Conservation (phyloP, 2,888 invertebrate species). For the Xylocampa areola region DNA sequence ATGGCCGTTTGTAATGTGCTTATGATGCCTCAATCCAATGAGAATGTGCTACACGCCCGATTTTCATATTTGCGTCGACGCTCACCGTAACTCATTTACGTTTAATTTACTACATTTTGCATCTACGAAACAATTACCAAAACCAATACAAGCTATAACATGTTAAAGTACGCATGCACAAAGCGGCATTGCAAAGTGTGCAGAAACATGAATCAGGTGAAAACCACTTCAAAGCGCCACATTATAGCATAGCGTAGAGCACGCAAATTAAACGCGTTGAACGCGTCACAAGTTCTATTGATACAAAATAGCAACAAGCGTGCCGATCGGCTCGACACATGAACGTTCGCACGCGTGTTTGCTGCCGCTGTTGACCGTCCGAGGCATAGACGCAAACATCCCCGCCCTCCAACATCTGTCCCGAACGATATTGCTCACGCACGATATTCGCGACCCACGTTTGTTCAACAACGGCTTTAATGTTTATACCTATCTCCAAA, state of each 20-base stretch:
- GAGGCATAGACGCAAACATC: constrained; percentile 72
- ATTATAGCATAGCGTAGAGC: constrained; percentile 36
- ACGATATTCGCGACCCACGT: constrained; percentile 73
- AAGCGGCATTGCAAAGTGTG: constrained; percentile 28
- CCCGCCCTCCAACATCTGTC: constrained; percentile 72
- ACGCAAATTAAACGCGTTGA: constrained; percentile 47
- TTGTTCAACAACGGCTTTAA: constrained; percentile 72
- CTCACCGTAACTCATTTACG: constrained; percentile 4
- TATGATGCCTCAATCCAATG: too few species aligned
- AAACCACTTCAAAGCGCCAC: constrained; percentile 58
- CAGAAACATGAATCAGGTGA: constrained; percentile 45
- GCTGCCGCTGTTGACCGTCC: constrained; percentile 77
- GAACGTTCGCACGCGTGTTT: constrained; percentile 80
- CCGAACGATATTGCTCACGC: constrained; percentile 79
- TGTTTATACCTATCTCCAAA: constrained; percentile 66
- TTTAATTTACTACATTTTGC: constrained; percentile 1
- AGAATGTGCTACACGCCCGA: neutral
- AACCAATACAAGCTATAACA: constrained; percentile 26
- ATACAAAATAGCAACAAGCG: constrained; percentile 69
- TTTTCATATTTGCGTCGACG: neutral
- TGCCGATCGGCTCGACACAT: constrained; percentile 67
- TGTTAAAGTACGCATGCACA: constrained; percentile 33
- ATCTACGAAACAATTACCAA: constrained; percentile 20
- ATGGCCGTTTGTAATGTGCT: too few species aligned
- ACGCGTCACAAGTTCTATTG: constrained; percentile 63